Evolutionary conservation across 2,888 invertebrate genomes (phyloP), one percentile per base, ranked within the genome.

Genomic region (Chymomyza fuscimana): DNA sequence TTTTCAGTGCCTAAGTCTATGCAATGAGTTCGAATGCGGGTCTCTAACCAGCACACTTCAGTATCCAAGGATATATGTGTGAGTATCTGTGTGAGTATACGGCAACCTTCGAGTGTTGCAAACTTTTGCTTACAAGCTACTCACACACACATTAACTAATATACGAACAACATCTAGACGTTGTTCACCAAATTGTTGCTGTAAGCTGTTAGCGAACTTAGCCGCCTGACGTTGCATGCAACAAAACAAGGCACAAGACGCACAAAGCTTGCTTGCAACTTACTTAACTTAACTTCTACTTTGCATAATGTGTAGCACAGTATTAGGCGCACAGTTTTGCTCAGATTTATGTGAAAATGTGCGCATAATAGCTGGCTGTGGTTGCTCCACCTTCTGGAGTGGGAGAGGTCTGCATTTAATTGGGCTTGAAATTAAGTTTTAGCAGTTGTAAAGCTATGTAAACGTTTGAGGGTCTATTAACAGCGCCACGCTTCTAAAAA

Each of bases 351-450:
- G 73, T 71, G 82, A 76, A 84, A 82, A 82, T 78, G 81, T 77
- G 86, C 86, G 82, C 85, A 76, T 78, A 74, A 80, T 82, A 82
- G 77, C 40, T 2, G 0, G 12, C 12, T 46, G 40, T 40, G 40
- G 40, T 40, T 40, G 40, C 40, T 10, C 40, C 10, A 68, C 56
- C 66, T 68, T 46, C 64, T 54, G 76, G 79, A 76, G 74, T 82
- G 73, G 76, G 10, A 40, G 40, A 74, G 86, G 84, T 81, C 52
- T 79, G 73, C 82, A 83, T 82, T 86, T 82, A 82, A 82, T 82
- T 86, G 81, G 72, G 84, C 79, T 72, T 79, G 72, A 86, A 86
- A 84, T 84, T 76, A 79, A 84, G 72, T 86, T 84, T 79, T 67
- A 64, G 67, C 40, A 40, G 40, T 40, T 40, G 40, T 40, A 40